Evolutionary conservation across 1,140 invertebrate species (phyloP), one percentile per base, ranked within the genome.

Genomic region (Mycetomoellerius zeteki): DNA sequence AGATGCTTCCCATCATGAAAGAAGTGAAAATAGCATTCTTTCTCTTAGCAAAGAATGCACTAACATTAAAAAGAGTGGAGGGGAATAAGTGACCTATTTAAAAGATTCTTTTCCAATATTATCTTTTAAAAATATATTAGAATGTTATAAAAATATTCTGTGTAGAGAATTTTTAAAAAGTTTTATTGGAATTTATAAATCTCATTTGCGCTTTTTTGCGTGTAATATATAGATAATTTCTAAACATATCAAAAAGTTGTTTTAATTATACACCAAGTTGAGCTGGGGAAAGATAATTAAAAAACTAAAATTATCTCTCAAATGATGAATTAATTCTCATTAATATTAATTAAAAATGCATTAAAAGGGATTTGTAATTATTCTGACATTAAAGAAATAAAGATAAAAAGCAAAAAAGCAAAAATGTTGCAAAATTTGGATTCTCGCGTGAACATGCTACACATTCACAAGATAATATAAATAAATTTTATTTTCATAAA

Each of bases 401-500:
- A 67, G 50, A 0, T 1, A 2, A 64, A 47, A 10, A 1, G 12
- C 37, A 16, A 62, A 47, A 64, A 78, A 21, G 3, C 30, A 30
- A 30, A 30, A 43, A 27, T 12, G 30, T 60, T 3, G 6, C 10
- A 14, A 33, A 16, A 69, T 24, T 27, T 16, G n/a, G 0, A 52
- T 64, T 54, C 21, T 1, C 62, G 10, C 3, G 8, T 54, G 27
- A 67, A 67, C 58, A 21, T 12, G 21, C n/a, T n/a, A 0, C 14
- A 21, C 50, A 24, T 30, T 80, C 69, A 19, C 43, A 69, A 21
- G 16, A 37, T 54, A 80, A 65, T 14, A 24, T 69, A 56, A 69
- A 71, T 71, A 50, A 30, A 54, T 24, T 67, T 50, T 54, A 80
- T 67, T 80, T 33, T 52, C 27, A 69, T 30, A 67, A 69, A n/a